Evolutionary conservation across 1,140 invertebrate genomes (phyloP).

Genomic region (Streblospio benedicti): DNA sequence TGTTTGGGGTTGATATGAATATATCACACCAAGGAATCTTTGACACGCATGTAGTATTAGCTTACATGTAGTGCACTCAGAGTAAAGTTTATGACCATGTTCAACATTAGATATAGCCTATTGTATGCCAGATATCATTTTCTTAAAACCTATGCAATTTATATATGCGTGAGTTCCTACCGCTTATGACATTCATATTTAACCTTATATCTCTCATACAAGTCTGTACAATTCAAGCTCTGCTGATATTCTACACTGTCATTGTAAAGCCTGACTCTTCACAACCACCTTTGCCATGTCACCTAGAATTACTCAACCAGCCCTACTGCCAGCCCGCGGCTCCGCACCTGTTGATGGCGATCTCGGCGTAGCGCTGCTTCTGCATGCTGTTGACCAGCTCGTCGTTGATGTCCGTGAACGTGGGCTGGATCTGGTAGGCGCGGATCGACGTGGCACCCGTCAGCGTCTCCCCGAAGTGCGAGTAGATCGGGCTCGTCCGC

Average conservation of each 20-base stretch:
- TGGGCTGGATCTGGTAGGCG: slow-evolving; percentile 14
- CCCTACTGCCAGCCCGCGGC: no score
- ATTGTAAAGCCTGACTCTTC: no score
- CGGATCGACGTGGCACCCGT: slow-evolving; percentile 41
- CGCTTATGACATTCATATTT: no score
- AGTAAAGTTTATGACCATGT: neutral
- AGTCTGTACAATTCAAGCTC: no score
- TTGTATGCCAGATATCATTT: no score
- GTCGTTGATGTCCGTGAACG: slow-evolving; percentile 18
- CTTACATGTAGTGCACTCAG: neutral
- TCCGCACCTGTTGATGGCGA: slow-evolving; percentile 35
- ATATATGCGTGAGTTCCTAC: no score
- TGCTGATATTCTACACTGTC: no score
- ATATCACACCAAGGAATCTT: neutral
- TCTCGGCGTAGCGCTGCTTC: slow-evolving; percentile 6
- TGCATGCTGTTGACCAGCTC: slow-evolving; percentile 12
- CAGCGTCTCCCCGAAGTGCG: slow-evolving; percentile 39
- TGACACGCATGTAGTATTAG: neutral
- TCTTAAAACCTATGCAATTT: no score
- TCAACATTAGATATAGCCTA: no score
- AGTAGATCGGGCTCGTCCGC: slow-evolving; percentile 10
- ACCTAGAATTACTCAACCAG: no score
- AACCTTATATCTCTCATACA: no score
- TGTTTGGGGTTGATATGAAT: neutral
- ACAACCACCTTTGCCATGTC: no score